These are phyloP conservation scores for Otolemur garnettii DNA, from an alignment of 2,113 vertebrate species.

Conservation along the genomic window DNA sequence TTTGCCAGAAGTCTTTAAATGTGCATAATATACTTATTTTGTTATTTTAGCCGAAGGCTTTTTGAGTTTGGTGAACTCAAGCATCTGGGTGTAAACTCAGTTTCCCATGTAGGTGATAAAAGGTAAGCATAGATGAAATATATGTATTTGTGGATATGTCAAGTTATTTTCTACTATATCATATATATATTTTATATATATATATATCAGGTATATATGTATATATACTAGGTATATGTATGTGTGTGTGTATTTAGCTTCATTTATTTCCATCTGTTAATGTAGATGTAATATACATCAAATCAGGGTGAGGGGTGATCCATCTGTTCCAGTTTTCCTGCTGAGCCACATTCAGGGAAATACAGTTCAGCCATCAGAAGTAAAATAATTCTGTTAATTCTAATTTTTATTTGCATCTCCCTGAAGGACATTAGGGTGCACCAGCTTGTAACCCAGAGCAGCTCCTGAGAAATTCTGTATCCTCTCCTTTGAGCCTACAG, in stretches of 20 bases:
- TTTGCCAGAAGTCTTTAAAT: constrained; percentile 22
- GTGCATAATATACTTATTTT: neutral
- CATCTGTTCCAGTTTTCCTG: neutral
- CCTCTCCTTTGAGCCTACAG: neutral
- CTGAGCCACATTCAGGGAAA: neutral
- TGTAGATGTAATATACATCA: constrained; percentile 8
- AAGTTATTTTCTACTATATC: constrained; percentile 23
- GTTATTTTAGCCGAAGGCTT: constrained; percentile 1
- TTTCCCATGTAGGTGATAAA: constrained; percentile 38
- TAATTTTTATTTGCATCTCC: neutral
- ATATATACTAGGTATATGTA: neutral
- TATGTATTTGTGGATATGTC: constrained; percentile 48
- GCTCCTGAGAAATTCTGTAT: neutral
- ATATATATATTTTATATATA: neutral
- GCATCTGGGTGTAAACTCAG: constrained; percentile 35
- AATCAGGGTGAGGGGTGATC: neutral
- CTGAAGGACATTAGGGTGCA: neutral
- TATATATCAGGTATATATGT: neutral
- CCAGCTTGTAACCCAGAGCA: neutral
- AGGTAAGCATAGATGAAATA: neutral
- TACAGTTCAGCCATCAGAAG: neutral
- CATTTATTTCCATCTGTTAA: neutral
- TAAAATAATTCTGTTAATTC: neutral
- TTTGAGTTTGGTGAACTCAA: constrained; percentile 60
- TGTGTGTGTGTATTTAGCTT: neutral